A percentile compares a stretch with the other conserved stretches of the same genome.
Conservation (phyloP, 2,888 invertebrate genomes). For the Periphyllus acericola region DNA sequence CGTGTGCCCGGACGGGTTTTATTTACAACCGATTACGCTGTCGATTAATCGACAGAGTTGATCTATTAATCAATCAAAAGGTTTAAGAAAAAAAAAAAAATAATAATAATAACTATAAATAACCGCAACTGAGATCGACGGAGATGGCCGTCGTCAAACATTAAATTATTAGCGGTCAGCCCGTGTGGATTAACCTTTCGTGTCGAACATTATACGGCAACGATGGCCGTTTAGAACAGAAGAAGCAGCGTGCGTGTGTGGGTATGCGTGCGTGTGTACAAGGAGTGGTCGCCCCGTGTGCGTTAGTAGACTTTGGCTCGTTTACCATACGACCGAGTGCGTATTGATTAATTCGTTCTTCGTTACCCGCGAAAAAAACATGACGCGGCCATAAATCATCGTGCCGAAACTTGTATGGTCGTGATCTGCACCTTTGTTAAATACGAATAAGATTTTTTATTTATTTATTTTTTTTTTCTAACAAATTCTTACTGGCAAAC, state of each 20-base stretch:
- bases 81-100: neutral
- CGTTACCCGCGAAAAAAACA: constrained; percentile 24
- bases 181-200: constrained; percentile 31
- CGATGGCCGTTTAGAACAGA: neutral
- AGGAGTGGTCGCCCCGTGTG: neutral
- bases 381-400: constrained; percentile 24
- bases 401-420: neutral
- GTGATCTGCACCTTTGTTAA: neutral
- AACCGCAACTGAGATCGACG: no score
- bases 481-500: no score
- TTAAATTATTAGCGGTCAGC: constrained; percentile 35
- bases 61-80: constrained; percentile 40
- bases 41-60: constrained; percentile 28
- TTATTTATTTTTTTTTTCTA: no score
- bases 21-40: constrained; percentile 30
- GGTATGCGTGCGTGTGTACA: no score
- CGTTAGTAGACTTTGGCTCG: constrained; percentile 35
- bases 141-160: constrained; percentile 24
- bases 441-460: neutral
- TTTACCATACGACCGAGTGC: neutral
- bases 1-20: constrained; percentile 1
- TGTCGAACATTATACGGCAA: constrained; percentile 24
- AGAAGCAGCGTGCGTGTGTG: neutral
- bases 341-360: constrained; percentile 34
- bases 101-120: constrained; percentile 29